These are phyloP conservation scores for Silurus lanzhouensis DNA, from an alignment of 2,797 vertebrate species.

Conservation along the genomic window DNA sequence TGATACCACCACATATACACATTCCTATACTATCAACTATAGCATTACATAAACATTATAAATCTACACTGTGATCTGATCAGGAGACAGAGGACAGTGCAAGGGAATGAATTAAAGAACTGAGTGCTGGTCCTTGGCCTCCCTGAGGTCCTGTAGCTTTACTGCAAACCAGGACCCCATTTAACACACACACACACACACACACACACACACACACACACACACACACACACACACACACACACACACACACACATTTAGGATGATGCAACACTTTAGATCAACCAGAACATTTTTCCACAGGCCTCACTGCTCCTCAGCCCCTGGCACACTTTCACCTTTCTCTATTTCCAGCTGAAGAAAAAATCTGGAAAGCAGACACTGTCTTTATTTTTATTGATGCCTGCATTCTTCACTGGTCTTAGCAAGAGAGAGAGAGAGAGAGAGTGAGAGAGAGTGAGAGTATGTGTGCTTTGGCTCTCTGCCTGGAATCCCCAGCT, in stretches of 20 bases:
- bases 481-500: conserved; percentile 62
- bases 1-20: too few species aligned
- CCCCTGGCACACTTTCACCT: conserved; percentile 46
- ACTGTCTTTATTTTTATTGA: conserved; percentile 58
- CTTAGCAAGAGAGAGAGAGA: conserved; percentile 28
- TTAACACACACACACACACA: conserved; percentile 30
- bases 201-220: conserved; percentile 38
- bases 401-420: conserved; percentile 53
- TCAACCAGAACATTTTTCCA: conserved; percentile 48
- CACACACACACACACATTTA: conserved; percentile 41
- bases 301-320: conserved; percentile 19
- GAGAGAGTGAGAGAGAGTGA: conserved; percentile 50
- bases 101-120: not conserved
- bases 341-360: conserved; percentile 50
- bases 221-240: conserved; percentile 32
- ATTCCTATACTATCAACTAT: not conserved
- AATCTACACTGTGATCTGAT: not conserved
- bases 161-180: conserved; percentile 22
- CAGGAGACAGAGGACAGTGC: not conserved
- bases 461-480: conserved; percentile 60
- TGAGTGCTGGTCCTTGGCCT: conserved; percentile 21
- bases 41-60: not conserved
- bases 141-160: conserved; percentile 37
- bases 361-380: conserved; percentile 54
- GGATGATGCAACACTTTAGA: conserved; percentile 56